A percentile compares a stretch with the other conserved stretches of the same genome.
These are phyloP conservation scores for Acanthurus tractus DNA, from an alignment of 2,797 vertebrate species.

Conservation along the genomic window DNA sequence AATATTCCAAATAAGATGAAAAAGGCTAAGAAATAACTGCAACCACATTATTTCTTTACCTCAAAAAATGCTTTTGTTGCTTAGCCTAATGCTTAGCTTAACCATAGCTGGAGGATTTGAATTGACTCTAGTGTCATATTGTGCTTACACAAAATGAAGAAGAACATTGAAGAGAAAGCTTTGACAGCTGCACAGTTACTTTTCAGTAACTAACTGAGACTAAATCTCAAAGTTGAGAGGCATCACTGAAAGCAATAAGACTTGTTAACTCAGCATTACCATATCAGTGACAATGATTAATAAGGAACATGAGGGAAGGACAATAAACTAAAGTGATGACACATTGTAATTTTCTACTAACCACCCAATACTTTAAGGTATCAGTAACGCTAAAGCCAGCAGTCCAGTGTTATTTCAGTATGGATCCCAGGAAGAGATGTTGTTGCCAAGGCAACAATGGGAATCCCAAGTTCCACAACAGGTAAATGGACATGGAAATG, in stretches of 20 bases:
- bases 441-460: background rate
- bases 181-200: background rate
- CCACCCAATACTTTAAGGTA: background rate
- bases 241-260: constrained; percentile 25
- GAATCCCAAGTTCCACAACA: constrained; percentile 12
- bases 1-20: no score
- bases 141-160: background rate
- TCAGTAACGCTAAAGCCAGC: background rate
- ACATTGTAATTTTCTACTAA: constrained; percentile 19
- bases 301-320: constrained; percentile 9
- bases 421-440: background rate
- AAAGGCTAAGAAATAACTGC: no score
- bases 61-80: no score
- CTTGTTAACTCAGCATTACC: constrained; percentile 36
- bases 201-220: constrained; percentile 26
- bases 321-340: constrained; percentile 37
- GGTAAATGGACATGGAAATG: constrained; percentile 24
- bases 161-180: background rate
- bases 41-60: no score
- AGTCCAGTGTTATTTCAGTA: background rate
- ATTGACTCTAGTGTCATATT: background rate
- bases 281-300: constrained; percentile 37
- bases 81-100: background rate
- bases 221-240: constrained; percentile 16
- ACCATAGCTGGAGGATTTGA: background rate